phyloP scores from a whole-genome alignment of 1,140 invertebrate species.

The Ericerus pela region DNA sequence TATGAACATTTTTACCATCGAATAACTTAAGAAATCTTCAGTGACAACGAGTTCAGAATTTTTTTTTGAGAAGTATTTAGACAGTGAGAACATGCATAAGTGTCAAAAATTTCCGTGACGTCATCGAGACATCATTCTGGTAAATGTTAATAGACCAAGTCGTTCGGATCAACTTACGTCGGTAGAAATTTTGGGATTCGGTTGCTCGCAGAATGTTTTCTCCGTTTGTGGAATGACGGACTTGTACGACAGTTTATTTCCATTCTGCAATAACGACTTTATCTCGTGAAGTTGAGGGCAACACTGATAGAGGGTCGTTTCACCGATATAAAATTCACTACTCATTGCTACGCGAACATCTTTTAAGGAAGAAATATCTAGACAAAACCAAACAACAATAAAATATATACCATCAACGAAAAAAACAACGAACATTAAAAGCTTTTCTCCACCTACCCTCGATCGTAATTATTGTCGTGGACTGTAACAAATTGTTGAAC shows the following conservation, averaged over 20 bases:
- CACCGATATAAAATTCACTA: constrained; percentile 3
- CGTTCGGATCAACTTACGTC: constrained; percentile 6
- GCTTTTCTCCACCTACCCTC: background rate
- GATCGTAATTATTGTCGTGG: background rate
- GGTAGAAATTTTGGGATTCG: background rate
- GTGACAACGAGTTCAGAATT: too few species aligned
- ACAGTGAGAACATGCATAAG: too few species aligned
- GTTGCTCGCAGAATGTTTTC: constrained; percentile 1
- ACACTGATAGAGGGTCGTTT: background rate
- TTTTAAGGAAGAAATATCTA: background rate
- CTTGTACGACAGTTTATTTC: background rate
- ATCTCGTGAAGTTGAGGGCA: background rate
- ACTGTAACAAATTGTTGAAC: background rate
- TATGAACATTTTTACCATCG: too few species aligned
- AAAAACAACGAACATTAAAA: background rate
- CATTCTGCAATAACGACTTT: background rate
- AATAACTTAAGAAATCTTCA: too few species aligned
- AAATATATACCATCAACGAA: background rate
- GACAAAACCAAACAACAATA: background rate
- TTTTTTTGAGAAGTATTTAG: too few species aligned
- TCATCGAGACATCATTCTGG: too few species aligned
- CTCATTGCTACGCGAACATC: background rate
- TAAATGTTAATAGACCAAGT: too few species aligned
- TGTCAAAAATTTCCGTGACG: too few species aligned
- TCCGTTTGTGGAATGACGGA: background rate